Conservation (phyloP, 2,888 invertebrate species). For the Drosophila nigritarsus region DNA sequence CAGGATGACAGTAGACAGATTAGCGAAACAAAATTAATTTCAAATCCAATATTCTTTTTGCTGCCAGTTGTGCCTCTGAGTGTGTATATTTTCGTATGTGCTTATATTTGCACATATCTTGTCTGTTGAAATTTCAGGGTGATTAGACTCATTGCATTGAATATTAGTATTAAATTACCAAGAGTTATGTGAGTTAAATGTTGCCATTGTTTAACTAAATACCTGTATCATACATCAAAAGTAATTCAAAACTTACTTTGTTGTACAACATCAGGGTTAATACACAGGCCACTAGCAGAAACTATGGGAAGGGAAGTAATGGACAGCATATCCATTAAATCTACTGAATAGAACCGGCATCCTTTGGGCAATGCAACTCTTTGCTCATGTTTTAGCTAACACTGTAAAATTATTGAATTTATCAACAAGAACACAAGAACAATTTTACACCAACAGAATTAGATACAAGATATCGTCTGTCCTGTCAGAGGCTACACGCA, state of each 20-base stretch:
- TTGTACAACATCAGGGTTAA: not conserved
- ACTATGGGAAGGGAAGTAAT: no score
- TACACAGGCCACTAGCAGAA: no score
- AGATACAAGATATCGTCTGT: not conserved
- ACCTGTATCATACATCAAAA: not conserved
- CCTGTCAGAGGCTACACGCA: slow-evolving; percentile 1
- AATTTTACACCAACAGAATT: not conserved
- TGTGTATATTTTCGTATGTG: slow-evolving; percentile 1
- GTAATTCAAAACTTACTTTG: not conserved
- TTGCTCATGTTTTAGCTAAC: not conserved
- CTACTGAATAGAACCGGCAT: not conserved
- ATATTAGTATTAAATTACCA: slow-evolving; percentile 1
- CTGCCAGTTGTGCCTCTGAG: slow-evolving; percentile 6
- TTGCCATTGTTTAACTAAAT: not conserved
- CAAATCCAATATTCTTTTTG: slow-evolving; percentile 36
- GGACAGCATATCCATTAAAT: not conserved
- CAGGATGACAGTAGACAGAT: slow-evolving; percentile 53
- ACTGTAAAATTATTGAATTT: not conserved
- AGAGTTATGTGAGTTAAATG: slow-evolving; percentile 22
- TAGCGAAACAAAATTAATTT: slow-evolving; percentile 62
- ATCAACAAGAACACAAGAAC: no score
- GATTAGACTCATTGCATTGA: slow-evolving; percentile 18
- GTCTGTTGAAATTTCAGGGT: slow-evolving; percentile 37
- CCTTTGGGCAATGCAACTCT: not conserved
- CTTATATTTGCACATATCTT: slow-evolving; percentile 1